phyloP scores from a whole-genome alignment of 2,888 invertebrate genomes.

The Liodrosophila aerea region DNA sequence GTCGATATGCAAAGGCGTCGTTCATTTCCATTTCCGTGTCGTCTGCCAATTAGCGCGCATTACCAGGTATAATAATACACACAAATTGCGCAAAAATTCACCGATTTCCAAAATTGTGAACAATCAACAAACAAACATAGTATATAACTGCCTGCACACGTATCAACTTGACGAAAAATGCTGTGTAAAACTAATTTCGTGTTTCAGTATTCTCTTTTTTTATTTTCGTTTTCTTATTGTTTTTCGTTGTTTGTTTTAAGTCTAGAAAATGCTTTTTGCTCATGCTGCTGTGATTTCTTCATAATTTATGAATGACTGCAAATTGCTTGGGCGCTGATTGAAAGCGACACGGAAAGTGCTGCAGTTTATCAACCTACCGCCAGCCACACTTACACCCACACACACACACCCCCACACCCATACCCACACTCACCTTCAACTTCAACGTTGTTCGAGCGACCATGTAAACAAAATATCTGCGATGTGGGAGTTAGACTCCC shows the following conservation, averaged over 20 bases:
- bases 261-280: conserved; percentile 40
- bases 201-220: too few species aligned
- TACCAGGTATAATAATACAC: conserved; percentile 56
- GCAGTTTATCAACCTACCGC: conserved; percentile 44
- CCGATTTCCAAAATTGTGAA: conserved; percentile 52
- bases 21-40: conserved; percentile 73
- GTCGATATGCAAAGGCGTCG: conserved; percentile 47
- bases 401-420: too few species aligned
- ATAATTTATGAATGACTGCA: conserved; percentile 72
- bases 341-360: conserved; percentile 68
- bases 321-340: conserved; percentile 68
- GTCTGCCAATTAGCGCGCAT: conserved; percentile 67
- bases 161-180: conserved; percentile 36
- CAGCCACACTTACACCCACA: background rate
- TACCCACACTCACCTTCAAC: conserved; percentile 51
- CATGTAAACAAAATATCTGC: conserved; percentile 76
- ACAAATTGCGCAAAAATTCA: conserved; percentile 53
- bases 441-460: conserved; percentile 73
- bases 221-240: too few species aligned
- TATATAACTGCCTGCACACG: background rate
- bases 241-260: conserved; percentile 36
- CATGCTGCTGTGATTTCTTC: conserved; percentile 65
- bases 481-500: conserved; percentile 44
- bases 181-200: conserved; percentile 66
- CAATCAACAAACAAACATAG: conserved; percentile 39